Conservation (phyloP, 2,888 invertebrate species). For the Agrotis exclamationis region DNA sequence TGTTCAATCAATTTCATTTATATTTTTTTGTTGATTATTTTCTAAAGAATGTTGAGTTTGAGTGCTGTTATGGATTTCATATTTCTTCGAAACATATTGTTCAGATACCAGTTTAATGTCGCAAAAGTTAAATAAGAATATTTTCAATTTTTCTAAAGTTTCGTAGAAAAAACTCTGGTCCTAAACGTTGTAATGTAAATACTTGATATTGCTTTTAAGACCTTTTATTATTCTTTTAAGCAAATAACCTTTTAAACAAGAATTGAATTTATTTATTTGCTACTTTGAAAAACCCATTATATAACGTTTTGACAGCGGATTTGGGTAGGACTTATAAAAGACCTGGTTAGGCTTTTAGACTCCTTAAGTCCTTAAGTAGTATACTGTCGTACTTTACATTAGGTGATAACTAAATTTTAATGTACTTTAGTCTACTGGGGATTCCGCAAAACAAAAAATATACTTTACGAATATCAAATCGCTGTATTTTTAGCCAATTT, state of each 20-base stretch:
- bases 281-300: neutral
- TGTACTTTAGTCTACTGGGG: neutral
- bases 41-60: constrained; percentile 41
- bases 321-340: neutral
- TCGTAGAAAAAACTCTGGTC: neutral
- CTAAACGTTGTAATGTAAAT: neutral
- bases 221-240: neutral
- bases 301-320: constrained; percentile 6
- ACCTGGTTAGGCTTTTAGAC: constrained; percentile 8
- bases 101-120: constrained; percentile 1
- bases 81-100: constrained; percentile 19
- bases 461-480: neutral
- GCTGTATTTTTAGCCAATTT: neutral
- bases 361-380: neutral
- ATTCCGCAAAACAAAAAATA: neutral
- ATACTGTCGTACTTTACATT: neutral
- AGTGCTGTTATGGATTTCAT: constrained; percentile 8
- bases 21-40: constrained; percentile 35
- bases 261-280: neutral
- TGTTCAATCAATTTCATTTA: constrained; percentile 53
- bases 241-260: neutral
- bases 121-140: neutral
- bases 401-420: neutral
- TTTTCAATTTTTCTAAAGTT: neutral
- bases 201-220: neutral